Evolutionary conservation across 2,888 invertebrate genomes (phyloP).

Genomic region (Andrena haemorrhoa): DNA sequence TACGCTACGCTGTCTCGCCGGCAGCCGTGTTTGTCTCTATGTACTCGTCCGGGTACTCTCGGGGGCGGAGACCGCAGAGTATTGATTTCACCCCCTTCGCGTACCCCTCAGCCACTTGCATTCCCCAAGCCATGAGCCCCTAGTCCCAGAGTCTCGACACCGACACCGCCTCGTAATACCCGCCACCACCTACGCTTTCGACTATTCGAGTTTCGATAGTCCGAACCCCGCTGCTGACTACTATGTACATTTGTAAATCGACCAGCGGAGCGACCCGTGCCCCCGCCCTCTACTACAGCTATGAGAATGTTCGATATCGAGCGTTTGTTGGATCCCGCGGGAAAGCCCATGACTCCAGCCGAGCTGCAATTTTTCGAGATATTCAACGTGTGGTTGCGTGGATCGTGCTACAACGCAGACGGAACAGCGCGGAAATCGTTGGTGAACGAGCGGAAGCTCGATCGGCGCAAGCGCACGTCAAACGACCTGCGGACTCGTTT

Average conservation of each 20-base stretch:
- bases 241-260: background rate
- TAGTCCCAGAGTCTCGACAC: constrained; percentile 42
- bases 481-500: too few species aligned
- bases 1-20: constrained; percentile 50
- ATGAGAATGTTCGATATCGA: too few species aligned
- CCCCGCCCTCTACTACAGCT: too few species aligned
- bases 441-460: too few species aligned
- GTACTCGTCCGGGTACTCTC: constrained; percentile 80
- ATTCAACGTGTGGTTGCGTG: too few species aligned
- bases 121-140: constrained; percentile 57
- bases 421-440: too few species aligned
- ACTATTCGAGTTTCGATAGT: constrained; percentile 2
- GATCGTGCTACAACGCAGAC: too few species aligned
- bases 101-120: constrained; percentile 70
- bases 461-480: too few species aligned
- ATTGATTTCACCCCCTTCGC: constrained; percentile 82
- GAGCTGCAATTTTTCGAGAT: too few species aligned
- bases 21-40: constrained; percentile 77
- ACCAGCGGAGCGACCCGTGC: background rate
- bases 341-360: too few species aligned
- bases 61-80: constrained; percentile 84
- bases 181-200: constrained; percentile 12
- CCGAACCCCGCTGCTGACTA: background rate
- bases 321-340: too few species aligned
- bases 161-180: constrained; percentile 39